Evolutionary conservation across 2,797 vertebrate species (phyloP).

Genomic region (Lates japonicus): DNA sequence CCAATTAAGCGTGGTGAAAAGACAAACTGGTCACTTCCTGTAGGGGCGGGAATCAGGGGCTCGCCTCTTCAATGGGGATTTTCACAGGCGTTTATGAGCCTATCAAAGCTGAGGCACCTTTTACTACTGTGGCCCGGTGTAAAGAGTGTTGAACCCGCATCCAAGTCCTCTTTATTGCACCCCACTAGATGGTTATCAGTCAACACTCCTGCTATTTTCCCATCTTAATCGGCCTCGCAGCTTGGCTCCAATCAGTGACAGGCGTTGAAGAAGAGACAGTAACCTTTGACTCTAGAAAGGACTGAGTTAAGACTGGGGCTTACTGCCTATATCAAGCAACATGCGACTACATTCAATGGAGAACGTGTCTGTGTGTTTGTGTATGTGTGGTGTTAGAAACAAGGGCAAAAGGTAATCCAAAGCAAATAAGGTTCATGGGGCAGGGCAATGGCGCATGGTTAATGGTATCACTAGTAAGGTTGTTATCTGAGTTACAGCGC

Average conservation of each 20-base stretch:
- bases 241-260: conserved; percentile 73
- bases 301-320: conserved; percentile 30
- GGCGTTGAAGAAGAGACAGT: conserved; percentile 56
- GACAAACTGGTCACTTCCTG: conserved; percentile 74
- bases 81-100: conserved; percentile 59
- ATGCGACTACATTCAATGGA: conserved; percentile 23
- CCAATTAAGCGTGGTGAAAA: conserved; percentile 71
- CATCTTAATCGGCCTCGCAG: conserved; percentile 74
- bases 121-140: conserved; percentile 61
- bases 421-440: conserved; percentile 69
- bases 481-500: conserved; percentile 63
- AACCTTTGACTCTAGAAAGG: conserved; percentile 62
- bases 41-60: conserved; percentile 37
- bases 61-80: conserved; percentile 54
- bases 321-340: conserved; percentile 21
- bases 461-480: conserved; percentile 39
- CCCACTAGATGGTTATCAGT: conserved; percentile 74
- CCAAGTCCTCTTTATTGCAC: conserved; percentile 73
- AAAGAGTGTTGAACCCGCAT: conserved; percentile 65
- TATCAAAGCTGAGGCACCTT: conserved; percentile 68
- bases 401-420: conserved; percentile 56
- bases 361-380: conserved; percentile 27
- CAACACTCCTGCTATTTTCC: conserved; percentile 62
- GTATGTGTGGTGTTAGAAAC: conserved; percentile 52
- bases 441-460: conserved; percentile 72